Percentiles rank a stretch among this genome's conserved stretches.
Conservation (phyloP, 2,797 vertebrate genomes). For the Nannoperca obscura region DNA sequence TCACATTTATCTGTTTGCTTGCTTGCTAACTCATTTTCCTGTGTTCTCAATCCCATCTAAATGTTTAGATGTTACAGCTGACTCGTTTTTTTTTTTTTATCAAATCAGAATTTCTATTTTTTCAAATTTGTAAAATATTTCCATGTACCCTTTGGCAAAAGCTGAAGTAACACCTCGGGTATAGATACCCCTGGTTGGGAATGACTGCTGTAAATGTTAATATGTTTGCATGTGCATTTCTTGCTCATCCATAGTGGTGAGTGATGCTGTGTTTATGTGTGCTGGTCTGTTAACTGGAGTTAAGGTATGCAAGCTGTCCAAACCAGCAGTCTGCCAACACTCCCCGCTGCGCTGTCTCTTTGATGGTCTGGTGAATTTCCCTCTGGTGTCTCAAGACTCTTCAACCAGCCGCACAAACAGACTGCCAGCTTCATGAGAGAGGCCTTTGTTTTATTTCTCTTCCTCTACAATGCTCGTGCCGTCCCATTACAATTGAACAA, state of each 20-base stretch:
- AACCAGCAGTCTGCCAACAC: constrained; percentile 72
- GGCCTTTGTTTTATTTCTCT: constrained; percentile 62
- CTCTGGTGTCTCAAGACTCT: constrained; percentile 72
- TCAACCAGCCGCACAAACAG: constrained; percentile 69
- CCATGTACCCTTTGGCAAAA: background rate
- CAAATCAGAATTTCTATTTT: background rate
- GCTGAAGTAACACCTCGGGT: background rate
- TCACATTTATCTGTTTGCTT: background rate
- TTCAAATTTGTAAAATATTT: background rate
- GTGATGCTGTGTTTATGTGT: constrained; percentile 47
- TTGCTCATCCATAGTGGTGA: constrained; percentile 14
- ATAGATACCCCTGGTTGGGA: background rate
- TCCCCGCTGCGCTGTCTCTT: constrained; percentile 65
- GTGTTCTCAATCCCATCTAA: background rate
- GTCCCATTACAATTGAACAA: constrained; percentile 58
- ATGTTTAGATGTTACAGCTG: background rate
- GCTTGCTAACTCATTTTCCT: background rate
- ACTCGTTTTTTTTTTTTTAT: background rate
- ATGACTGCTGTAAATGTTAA: background rate
- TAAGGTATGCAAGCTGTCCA: constrained; percentile 79
- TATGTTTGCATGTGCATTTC: background rate
- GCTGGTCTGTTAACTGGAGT: constrained; percentile 47
- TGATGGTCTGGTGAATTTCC: constrained; percentile 80
- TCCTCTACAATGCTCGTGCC: constrained; percentile 34
- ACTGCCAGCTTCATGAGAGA: constrained; percentile 63